These are phyloP conservation scores for Grammomys surdaster DNA, from an alignment of 2,113 vertebrate species.

Conservation along the genomic window DNA sequence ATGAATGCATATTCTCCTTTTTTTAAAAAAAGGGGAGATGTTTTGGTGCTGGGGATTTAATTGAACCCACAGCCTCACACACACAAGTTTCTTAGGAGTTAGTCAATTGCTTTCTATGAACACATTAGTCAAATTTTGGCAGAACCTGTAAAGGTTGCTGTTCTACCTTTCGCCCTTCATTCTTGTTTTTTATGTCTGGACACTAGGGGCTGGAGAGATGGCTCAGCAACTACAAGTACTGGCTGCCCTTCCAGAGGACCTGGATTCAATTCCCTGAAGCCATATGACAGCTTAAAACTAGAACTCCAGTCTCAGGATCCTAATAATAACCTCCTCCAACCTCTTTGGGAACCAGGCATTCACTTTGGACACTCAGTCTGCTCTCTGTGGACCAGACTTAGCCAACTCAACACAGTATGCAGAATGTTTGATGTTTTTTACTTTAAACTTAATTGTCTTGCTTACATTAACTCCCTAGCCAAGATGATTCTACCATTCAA, in stretches of 20 bases:
- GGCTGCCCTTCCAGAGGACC: neutral
- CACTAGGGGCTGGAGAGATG: too few species aligned
- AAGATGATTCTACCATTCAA: neutral
- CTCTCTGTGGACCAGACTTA: neutral
- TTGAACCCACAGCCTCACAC: neutral
- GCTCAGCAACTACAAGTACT: neutral
- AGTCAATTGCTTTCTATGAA: neutral
- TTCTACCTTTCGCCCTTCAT: neutral
- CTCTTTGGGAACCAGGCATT: neutral
- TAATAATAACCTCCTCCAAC: neutral
- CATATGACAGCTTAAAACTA: neutral
- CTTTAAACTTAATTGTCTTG: slow-evolving; percentile 24
- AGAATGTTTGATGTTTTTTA: neutral
- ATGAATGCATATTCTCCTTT: neutral
- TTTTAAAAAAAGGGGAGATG: too few species aligned
- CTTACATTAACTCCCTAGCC: neutral
- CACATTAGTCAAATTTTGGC: neutral
- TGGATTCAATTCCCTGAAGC: neutral
- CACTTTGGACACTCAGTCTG: neutral
- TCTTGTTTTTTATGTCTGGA: slow-evolving; percentile 6
- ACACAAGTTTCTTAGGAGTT: neutral
- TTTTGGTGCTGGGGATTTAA: neutral
- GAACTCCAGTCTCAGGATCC: neutral
- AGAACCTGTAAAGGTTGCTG: neutral
- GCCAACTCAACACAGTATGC: neutral